Conservation (phyloP, 2,888 invertebrate genomes). For the Torymus auratus region DNA sequence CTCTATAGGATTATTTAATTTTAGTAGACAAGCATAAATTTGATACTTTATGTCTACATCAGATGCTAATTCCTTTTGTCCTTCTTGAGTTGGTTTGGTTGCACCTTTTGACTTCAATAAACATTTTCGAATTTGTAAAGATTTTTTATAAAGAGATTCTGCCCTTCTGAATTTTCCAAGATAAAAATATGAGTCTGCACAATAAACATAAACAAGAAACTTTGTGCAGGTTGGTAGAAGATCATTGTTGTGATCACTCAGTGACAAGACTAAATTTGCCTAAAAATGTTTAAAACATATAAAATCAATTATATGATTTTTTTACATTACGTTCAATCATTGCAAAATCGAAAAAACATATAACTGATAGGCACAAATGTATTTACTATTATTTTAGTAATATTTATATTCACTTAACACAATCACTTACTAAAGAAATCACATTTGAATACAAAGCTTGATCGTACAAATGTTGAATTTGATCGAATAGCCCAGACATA, state of each 20-base stretch:
- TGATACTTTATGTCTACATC: conserved; percentile 86
- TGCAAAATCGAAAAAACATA: conserved; percentile 12
- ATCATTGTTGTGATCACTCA: conserved; percentile 83
- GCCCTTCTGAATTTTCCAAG: conserved; percentile 83
- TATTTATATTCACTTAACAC: not conserved
- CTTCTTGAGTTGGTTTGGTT: conserved; percentile 76
- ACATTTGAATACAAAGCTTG: conserved; percentile 86
- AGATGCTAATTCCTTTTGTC: conserved; percentile 78
- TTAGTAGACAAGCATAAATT: conserved; percentile 83
- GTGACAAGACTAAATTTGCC: conserved; percentile 82
- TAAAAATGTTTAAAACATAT: conserved; percentile 72
- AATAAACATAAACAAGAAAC: conserved; percentile 83
- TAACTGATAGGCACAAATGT: conserved; percentile 32
- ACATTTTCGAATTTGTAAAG: conserved; percentile 82
- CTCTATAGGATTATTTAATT: conserved; percentile 82
- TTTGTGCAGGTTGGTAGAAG: conserved; percentile 80
- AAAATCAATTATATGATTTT: not conserved
- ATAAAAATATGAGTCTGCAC: conserved; percentile 84
- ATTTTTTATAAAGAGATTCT: conserved; percentile 82
- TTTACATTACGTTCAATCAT: conserved; percentile 12
- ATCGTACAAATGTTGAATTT: conserved; percentile 84
- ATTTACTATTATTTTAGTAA: conserved; percentile 10
- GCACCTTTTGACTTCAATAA: conserved; percentile 79
- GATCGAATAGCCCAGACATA: conserved; percentile 81
- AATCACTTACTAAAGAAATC: conserved; percentile 81